Evolutionary conservation across 1,140 invertebrate species (phyloP), one percentile per base, ranked within the genome.

Genomic region (Drosophila lacertosa): DNA sequence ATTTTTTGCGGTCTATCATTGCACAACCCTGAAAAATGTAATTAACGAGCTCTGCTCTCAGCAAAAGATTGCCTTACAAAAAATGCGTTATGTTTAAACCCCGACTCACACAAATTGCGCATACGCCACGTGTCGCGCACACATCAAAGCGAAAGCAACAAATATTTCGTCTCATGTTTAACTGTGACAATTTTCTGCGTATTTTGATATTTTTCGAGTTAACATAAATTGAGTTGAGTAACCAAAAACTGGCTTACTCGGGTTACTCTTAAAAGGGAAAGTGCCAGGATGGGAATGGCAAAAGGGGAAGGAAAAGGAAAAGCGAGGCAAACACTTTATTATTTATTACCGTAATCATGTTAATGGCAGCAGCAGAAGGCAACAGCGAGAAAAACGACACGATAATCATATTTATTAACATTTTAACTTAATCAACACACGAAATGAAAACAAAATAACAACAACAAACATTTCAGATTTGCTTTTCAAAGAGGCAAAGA

Each of bases 301-400:
- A 6, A 39, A 11, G 18, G 11, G 18, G 40, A 22, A n/a, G n/a
- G 7, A 33, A n/a, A 10, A 18, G 2, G 11, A 7, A 4, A 3
- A 18, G 48, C 57, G 42, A 6, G 24, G 24, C 45, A 26, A 4
- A 39, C 81, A 80, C 81, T 86, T 86, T 66, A 84, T 84, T 86
- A 86, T 86, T 84, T 84, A 84, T 76, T 76, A 35, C 63, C 81
- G 59, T 84, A 86, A 86, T 86, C 72, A 84, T 69, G 79, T 86
- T 86, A 84, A 84, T 73, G 81, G 77, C 63, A 63, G 57, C 42
- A 68, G 39, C n/a, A n/a, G n/a, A n/a, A 48, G 26, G 48, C 47
- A 45, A 62, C 44, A 35, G 57, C 26, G 13, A 37, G 42, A 54
- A 59, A 77, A 72, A 39, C 62, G 74, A 62, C 59, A 76, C 16